These are phyloP conservation scores for Rhombomys opimus DNA, from an alignment of 2,113 vertebrate genomes.

Conservation along the genomic window DNA sequence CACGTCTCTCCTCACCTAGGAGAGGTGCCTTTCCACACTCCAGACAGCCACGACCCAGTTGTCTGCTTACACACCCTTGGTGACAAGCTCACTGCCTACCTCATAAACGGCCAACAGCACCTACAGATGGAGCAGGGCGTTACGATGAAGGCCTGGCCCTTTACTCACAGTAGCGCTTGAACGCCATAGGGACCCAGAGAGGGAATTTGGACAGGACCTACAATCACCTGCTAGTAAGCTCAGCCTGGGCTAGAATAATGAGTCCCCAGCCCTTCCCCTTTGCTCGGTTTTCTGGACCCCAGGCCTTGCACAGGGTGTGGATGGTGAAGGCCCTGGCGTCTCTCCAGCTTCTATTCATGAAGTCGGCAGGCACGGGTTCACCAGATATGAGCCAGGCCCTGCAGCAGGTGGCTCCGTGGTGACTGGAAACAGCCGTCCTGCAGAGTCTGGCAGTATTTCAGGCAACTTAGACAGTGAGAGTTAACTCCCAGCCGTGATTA, in stretches of 20 bases:
- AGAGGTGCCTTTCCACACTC: not conserved
- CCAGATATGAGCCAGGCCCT: not conserved
- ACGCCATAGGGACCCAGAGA: not conserved
- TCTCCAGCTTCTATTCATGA: not conserved
- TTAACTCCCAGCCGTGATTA: not conserved
- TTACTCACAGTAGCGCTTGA: not conserved
- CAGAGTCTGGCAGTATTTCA: not conserved
- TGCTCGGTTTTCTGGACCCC: not conserved
- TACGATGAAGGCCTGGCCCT: not conserved
- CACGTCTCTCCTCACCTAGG: not conserved
- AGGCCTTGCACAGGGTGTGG: not conserved
- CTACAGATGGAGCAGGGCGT: rapidly evolving
- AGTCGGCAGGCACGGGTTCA: not conserved
- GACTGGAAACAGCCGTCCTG: not conserved
- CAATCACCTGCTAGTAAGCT: not conserved
- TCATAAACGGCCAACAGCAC: rapidly evolving
- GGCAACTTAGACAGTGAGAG: not conserved
- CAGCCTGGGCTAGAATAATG: rapidly evolving
- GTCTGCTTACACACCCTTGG: not conserved
- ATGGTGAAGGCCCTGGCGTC: not conserved
- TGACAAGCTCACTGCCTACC: not conserved
- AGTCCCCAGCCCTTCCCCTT: not conserved
- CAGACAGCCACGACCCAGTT: not conserved
- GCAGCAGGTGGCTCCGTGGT: not conserved
- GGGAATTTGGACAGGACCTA: not conserved